Evolutionary conservation across 2,113 vertebrate species (phyloP).

Genomic region (Lagopus leucura): DNA sequence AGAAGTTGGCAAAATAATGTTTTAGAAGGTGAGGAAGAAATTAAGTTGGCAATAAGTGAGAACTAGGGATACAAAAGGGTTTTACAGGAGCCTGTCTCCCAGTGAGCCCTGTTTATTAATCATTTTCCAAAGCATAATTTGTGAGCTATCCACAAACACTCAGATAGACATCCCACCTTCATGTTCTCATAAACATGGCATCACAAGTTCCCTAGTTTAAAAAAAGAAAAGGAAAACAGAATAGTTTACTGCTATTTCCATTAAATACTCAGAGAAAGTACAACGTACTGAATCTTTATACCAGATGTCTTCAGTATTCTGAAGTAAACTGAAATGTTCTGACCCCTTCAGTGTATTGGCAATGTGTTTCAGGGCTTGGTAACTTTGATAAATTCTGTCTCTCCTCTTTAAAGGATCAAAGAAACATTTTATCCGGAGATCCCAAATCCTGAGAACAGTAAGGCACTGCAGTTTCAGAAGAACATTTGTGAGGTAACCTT

Average conservation of each 20-base stretch:
- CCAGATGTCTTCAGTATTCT: slow-evolving; percentile 5
- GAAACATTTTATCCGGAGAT: slow-evolving; percentile 87
- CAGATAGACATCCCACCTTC: not conserved
- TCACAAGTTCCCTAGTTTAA: not conserved
- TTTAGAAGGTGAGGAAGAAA: not conserved
- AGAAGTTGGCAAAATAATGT: not conserved
- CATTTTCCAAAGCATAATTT: not conserved
- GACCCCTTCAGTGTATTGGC: not conserved
- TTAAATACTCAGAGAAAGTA: not conserved
- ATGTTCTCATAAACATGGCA: not conserved
- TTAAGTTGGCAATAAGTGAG: not conserved
- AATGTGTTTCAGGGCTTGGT: not conserved
- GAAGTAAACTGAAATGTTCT: not conserved
- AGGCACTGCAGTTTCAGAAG: slow-evolving; percentile 83
- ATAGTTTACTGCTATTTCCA: not conserved
- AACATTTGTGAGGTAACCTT: slow-evolving; percentile 79
- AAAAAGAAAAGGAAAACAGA: not conserved
- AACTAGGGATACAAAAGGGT: not conserved
- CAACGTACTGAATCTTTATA: slow-evolving; percentile 23
- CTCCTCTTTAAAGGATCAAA: slow-evolving; percentile 80
- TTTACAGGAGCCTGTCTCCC: not conserved
- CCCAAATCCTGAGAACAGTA: slow-evolving; percentile 83
- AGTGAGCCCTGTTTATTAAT: not conserved
- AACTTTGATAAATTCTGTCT: slow-evolving; percentile 23
- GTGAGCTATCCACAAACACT: not conserved